Evolutionary conservation across 2,888 invertebrate genomes (phyloP), one percentile per base, ranked within the genome.

Genomic region (Ormyrus pomaceus): DNA sequence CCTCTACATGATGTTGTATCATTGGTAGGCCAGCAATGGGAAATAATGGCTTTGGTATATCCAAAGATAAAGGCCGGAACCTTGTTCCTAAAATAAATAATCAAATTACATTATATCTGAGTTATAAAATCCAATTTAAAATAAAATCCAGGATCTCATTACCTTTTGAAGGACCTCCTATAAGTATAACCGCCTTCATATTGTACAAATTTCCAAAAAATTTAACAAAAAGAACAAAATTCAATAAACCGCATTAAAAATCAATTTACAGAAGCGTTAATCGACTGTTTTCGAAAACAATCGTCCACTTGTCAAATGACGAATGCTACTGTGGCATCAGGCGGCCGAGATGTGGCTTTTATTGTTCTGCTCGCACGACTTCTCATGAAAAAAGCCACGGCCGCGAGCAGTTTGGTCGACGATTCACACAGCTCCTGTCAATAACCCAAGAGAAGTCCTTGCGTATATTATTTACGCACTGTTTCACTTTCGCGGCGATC

Each of bases 1-100:
- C 98, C 91, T 98, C 98, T 72, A 99, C 98, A 88, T 99, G 98
- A 89, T 99, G 99, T 88, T 99, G 98, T 81, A 99, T 97, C 82
- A 99, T 93, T 0, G 99, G 99, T 59, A 97, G 92, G 0, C 99
- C 99, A 71, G 98, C 99, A 11, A 99, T 96, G 0, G 99, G 99
- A 91, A 99, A 99, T 13, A 99, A 91, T 0, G 99, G 99, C 91
- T 99, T 99, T 0, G 99, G 99, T n/a, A 96, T 95, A 89, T 99
- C 99, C 80, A 99, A 92, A 0, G 99, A 99, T 4, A 99, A 92
- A 0, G 99, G 99, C 0, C 99, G 95, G 91, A 99, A 99, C 75
- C 99, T 93, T 8, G 99, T 99, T 0, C 99, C 99, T 98, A 89
- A 58, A 84, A 59, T 9, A 56, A 76, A 65, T 7, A 70, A 65